Base-by-base conservation (phyloP, 2,888 invertebrate species). In the Neoitamus cyanurus region DNA sequence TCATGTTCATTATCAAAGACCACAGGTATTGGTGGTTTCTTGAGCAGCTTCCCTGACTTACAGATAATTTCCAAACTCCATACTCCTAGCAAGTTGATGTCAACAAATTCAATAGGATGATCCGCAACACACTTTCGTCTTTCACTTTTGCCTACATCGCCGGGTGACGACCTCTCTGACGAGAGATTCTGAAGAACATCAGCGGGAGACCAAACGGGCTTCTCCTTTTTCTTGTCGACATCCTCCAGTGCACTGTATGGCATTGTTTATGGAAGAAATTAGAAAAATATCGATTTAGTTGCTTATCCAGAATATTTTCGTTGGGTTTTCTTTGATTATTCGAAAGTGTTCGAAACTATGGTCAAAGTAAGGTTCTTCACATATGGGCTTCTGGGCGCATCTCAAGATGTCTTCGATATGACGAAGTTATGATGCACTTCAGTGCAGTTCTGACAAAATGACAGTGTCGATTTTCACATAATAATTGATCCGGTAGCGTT, bases 1-100 rank as follows among this genome's bases (percentile, higher is more conserved):
- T 93, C 93, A 2, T 93, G 92, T 85, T 93, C 93, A 88, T 93
- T 92, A 1, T 88, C 85, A 68, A 90, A 90, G 7, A 82, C 70
- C 1, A 90, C 89, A 0, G 85, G 7, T 1, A 89, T 72, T 1
- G 91, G 89, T 9, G 91, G 90, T 28, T 89, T 89, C 20, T 86
- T 86, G 0, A 90, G 85, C 20, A 90, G 82, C 83, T 90, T 90
- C 3, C 90, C 91, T 0, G 91, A 90, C 87, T 89, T 90, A 0
- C 89, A 87, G 5, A 90, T 89, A 3, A 89, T 90, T 36, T 88
- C 87, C 31, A 90, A 84, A 37, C 88, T 87, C 90, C 91, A 90
- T 5, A 87, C 87, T 0, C 89, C 88, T 3, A 89, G 88, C 0
- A 88, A 70, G 80, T 88, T 88, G 0, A 87, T 48, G 70, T 88